A percentile compares a stretch with the other conserved stretches of the same genome.
phyloP scores from a whole-genome alignment of 2,888 invertebrate genomes.

The Tachina lurida region DNA sequence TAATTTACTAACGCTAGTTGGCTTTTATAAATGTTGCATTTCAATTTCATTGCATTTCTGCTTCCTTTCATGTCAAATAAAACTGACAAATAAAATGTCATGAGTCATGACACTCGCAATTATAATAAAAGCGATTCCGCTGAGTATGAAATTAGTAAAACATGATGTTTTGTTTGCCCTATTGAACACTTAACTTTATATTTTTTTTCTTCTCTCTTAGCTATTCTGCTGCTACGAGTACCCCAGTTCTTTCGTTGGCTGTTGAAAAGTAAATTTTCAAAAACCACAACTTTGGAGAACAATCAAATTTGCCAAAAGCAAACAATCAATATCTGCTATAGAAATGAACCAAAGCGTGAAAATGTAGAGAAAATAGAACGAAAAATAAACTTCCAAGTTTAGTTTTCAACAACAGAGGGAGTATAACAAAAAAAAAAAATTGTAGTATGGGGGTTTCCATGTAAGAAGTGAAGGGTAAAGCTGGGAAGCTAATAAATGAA shows the following conservation, averaged over 20 bases:
- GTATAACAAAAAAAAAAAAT: background rate
- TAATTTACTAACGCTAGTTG: background rate
- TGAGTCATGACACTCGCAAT: slow-evolving; percentile 66
- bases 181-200: slow-evolving; percentile 39
- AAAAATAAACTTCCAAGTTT: slow-evolving; percentile 37
- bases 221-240: background rate
- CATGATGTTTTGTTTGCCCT: slow-evolving; percentile 27
- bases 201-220: background rate
- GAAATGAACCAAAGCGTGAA: slow-evolving; percentile 64
- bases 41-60: background rate
- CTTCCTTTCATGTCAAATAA: slow-evolving; percentile 63
- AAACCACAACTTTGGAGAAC: slow-evolving; percentile 57
- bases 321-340: slow-evolving; percentile 60
- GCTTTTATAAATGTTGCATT: background rate
- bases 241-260: slow-evolving; percentile 8
- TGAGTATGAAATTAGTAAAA: slow-evolving; percentile 14
- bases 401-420: slow-evolving; percentile 20
- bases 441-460: slow-evolving; percentile 1
- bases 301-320: slow-evolving; percentile 68
- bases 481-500: too few species aligned
- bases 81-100: slow-evolving; percentile 71
- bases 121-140: slow-evolving; percentile 56
- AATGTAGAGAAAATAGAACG: slow-evolving; percentile 27
- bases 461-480: background rate
- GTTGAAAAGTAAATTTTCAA: slow-evolving; percentile 57